Evolutionary conservation across 2,797 vertebrate genomes (phyloP).

Genomic region (Rhynchotus rufescens): DNA sequence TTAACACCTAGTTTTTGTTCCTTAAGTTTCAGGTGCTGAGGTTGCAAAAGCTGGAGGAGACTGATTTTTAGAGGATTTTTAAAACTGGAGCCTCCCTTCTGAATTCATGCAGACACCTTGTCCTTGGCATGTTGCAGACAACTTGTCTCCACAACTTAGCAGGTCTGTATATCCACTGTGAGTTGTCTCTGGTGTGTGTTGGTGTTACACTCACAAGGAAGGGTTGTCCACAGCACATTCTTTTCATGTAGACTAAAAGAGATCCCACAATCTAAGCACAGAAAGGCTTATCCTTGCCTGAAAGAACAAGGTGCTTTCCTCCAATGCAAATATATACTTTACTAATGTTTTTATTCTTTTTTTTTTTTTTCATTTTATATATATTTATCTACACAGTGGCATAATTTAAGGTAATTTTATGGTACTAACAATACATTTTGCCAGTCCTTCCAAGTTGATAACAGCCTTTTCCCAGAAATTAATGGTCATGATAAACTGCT

Average conservation of each 20-base stretch:
- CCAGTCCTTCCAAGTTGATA: background rate
- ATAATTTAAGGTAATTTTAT: background rate
- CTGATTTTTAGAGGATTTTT: background rate
- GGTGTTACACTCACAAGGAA: background rate
- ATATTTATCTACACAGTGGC: background rate
- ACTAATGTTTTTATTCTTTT: background rate
- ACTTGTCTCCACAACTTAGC: background rate
- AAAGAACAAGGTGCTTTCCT: background rate
- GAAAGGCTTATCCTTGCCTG: background rate
- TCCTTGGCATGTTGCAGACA: background rate
- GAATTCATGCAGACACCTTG: background rate
- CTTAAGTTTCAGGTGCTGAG: slow-evolving; percentile 10
- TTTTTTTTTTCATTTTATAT: background rate
- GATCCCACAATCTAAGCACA: background rate
- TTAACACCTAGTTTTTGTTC: slow-evolving; percentile 51
- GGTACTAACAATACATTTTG: background rate
- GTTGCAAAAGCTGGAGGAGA: background rate
- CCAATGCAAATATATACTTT: background rate
- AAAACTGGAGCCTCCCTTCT: background rate
- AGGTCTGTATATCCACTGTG: fast-evolving
- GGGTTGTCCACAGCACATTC: fast-evolving
- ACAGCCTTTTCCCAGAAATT: background rate
- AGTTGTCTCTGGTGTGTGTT: fast-evolving
- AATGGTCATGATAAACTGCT: background rate
- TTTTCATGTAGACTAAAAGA: background rate